Conservation (phyloP, 2,113 vertebrate genomes). For the Candoia aspera region DNA sequence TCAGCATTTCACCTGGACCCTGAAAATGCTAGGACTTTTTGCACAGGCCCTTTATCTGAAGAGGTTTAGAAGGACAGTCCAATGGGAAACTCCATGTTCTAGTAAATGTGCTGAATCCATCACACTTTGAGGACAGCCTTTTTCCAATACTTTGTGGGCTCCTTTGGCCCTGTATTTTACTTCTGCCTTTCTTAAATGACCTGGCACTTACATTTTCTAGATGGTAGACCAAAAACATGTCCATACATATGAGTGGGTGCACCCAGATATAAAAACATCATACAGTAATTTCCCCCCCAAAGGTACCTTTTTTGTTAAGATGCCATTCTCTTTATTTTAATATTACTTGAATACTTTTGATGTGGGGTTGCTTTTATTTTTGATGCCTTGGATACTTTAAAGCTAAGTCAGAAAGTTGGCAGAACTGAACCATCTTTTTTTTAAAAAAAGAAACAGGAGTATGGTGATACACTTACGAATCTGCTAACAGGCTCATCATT, state of each 20-base stretch:
- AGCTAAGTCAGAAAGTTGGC: background rate
- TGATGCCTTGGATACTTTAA: background rate
- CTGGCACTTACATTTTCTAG: no score
- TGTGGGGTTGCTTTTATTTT: background rate
- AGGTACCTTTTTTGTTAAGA: background rate
- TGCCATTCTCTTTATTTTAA: no score
- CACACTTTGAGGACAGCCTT: background rate
- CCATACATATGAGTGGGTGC: no score
- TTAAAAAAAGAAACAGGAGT: background rate
- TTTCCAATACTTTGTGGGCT: background rate
- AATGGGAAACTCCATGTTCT: background rate
- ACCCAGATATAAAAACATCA: no score
- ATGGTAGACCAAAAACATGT: no score
- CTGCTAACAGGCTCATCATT: no score
- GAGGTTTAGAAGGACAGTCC: background rate
- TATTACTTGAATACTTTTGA: background rate
- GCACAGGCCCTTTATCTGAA: background rate
- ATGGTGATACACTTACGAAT: background rate
- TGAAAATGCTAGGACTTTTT: background rate
- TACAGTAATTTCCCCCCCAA: no score
- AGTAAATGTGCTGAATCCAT: background rate
- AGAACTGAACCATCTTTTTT: no score
- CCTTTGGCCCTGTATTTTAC: background rate
- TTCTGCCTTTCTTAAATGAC: background rate
- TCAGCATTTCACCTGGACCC: background rate